Evolutionary conservation across 2,888 invertebrate species (phyloP).

Genomic region (Anticlea derivata): DNA sequence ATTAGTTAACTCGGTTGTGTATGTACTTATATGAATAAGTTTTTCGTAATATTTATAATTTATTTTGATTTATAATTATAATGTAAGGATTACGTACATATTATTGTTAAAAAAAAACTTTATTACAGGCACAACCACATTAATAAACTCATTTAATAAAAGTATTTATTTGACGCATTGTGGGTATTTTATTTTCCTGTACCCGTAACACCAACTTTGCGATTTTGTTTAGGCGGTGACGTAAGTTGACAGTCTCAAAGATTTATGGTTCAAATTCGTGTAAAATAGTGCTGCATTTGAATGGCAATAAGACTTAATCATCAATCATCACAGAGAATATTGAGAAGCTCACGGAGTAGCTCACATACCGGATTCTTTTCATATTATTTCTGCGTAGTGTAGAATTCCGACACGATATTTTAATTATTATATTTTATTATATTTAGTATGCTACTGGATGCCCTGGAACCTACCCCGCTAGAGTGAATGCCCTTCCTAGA

Average conservation of each 20-base stretch:
- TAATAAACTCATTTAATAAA: slow-evolving; percentile 74
- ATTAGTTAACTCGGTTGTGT: slow-evolving; percentile 80
- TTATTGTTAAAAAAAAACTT: slow-evolving; percentile 78
- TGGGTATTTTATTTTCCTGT: slow-evolving; percentile 70
- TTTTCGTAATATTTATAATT: slow-evolving; percentile 55
- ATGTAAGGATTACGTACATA: slow-evolving; percentile 71
- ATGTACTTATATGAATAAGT: slow-evolving; percentile 83
- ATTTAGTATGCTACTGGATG: slow-evolving; percentile 79
- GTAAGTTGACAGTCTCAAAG: too few relatives aligned
- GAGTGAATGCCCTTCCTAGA: slow-evolving; percentile 77
- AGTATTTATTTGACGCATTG: slow-evolving; percentile 72
- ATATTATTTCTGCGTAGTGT: slow-evolving; percentile 61
- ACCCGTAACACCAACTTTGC: too few relatives aligned
- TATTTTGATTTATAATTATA: slow-evolving; percentile 69
- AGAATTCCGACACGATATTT: slow-evolving; percentile 68
- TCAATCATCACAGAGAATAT: slow-evolving; percentile 35
- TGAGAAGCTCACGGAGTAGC: slow-evolving; percentile 58
- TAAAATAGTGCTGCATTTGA: too few relatives aligned
- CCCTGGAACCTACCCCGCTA: slow-evolving; percentile 77
- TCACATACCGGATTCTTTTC: slow-evolving; percentile 78
- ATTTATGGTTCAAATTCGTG: too few relatives aligned
- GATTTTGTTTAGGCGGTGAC: too few relatives aligned
- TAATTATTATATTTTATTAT: slow-evolving; percentile 55
- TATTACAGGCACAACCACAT: slow-evolving; percentile 76
- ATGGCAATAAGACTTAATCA: too few relatives aligned